Percentiles rank a stretch among this genome's conserved stretches.
These are phyloP conservation scores for Parauchenoglanis punctatus DNA, from an alignment of 2,797 vertebrate species.

Conservation along the genomic window DNA sequence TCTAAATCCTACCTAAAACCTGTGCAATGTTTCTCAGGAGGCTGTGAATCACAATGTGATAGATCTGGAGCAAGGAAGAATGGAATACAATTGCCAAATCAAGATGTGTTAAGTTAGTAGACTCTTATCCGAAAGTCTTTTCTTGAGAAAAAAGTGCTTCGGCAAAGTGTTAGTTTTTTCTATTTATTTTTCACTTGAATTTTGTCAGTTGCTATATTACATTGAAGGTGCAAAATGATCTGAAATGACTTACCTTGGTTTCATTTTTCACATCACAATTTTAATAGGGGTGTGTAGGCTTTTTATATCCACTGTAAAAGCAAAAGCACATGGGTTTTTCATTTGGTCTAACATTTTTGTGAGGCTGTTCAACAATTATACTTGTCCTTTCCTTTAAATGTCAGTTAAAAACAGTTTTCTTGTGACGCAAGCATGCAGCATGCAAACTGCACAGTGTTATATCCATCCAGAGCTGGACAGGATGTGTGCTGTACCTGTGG, in stretches of 20 bases:
- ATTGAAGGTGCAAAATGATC: neutral
- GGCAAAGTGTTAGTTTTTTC: neutral
- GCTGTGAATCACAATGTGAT: neutral
- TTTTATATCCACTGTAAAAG: neutral
- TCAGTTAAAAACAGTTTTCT: neutral
- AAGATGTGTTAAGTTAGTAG: neutral
- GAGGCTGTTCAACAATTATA: neutral
- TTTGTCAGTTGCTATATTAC: neutral
- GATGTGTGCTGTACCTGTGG: conserved; percentile 82
- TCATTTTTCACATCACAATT: neutral
- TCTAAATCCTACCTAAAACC: neutral
- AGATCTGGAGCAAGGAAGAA: neutral
- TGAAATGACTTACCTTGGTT: neutral
- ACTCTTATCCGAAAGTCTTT: neutral
- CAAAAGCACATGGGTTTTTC: neutral
- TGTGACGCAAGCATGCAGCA: neutral
- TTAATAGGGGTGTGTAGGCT: neutral
- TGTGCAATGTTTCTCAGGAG: neutral
- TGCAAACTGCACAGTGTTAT: neutral
- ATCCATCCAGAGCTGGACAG: neutral
- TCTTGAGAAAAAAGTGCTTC: neutral
- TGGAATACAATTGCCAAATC: neutral
- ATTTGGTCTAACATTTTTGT: neutral
- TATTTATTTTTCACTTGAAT: neutral
- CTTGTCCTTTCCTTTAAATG: neutral